phyloP scores from a whole-genome alignment of 2,888 invertebrate genomes.

The Fabriciana adippe region DNA sequence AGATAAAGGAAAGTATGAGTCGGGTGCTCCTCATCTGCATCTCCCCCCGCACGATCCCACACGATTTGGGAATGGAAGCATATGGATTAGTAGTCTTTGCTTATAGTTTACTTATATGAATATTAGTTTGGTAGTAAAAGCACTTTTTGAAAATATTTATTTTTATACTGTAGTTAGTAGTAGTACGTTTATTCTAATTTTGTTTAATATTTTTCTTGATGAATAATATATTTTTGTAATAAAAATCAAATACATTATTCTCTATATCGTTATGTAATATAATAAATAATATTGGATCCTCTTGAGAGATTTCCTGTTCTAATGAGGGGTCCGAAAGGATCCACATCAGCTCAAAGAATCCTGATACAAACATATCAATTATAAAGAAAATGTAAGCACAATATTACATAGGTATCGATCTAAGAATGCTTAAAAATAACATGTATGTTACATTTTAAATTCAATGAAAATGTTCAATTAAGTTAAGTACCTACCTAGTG shows the following conservation, averaged over 20 bases:
- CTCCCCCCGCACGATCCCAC: no score
- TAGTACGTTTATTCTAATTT: no score
- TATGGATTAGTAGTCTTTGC: no score
- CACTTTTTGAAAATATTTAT: no score
- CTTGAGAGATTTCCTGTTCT: conserved; percentile 20
- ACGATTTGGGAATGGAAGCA: no score
- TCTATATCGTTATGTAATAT: conserved; percentile 5
- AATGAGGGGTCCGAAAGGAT: conserved; percentile 18
- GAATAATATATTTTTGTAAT: background rate
- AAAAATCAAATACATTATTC: conserved; percentile 6
- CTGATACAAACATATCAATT: conserved; percentile 13
- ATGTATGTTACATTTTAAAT: background rate
- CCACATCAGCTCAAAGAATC: conserved; percentile 13
- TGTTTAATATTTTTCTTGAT: no score
- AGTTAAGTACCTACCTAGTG: background rate
- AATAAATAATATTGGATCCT: conserved; percentile 9
- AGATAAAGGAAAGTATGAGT: no score
- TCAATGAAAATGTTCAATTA: background rate
- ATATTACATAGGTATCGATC: background rate
- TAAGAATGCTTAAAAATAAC: background rate
- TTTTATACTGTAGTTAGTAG: no score
- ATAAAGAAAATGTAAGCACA: conserved; percentile 5
- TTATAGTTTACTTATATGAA: no score
- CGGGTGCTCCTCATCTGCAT: no score
- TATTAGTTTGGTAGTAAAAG: no score